Percentiles rank a stretch among this genome's conserved stretches.
Conservation (phyloP, 2,888 invertebrate genomes). For the Elmis aenea region DNA sequence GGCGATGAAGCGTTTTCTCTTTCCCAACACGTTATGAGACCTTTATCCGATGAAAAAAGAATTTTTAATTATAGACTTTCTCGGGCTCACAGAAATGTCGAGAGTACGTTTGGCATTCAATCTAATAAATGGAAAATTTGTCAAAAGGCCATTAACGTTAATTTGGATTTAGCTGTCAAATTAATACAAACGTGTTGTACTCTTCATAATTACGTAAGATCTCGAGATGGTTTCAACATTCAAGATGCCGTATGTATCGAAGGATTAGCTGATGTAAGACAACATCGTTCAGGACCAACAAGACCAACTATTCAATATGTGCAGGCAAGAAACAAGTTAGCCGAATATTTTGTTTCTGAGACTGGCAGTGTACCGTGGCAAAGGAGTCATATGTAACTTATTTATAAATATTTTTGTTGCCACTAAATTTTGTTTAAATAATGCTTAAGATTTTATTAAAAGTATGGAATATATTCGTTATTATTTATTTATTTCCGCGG, state of each 20-base stretch:
- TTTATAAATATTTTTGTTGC: not conserved
- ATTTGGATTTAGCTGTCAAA: conserved; percentile 1
- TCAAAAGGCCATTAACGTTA: conserved; percentile 3
- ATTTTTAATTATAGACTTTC: conserved; percentile 1
- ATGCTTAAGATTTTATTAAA: too few relatives aligned
- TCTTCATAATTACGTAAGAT: conserved; percentile 8
- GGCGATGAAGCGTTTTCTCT: conserved; percentile 5
- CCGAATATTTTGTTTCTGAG: not conserved
- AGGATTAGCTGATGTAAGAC: conserved; percentile 1
- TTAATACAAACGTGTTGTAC: conserved; percentile 4
- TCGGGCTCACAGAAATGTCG: not conserved
- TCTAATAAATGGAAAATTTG: conserved; percentile 7
- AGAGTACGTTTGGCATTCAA: conserved; percentile 3
- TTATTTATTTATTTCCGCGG: too few relatives aligned
- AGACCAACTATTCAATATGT: not conserved
- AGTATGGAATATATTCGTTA: too few relatives aligned
- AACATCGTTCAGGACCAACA: not conserved
- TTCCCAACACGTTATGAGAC: not conserved
- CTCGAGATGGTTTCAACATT: conserved; percentile 5
- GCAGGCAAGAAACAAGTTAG: not conserved
- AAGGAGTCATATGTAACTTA: conserved; percentile 1
- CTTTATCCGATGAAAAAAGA: conserved; percentile 1
- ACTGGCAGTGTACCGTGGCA: conserved; percentile 1
- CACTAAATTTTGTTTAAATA: too few relatives aligned
- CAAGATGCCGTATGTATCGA: conserved; percentile 1